A percentile compares a stretch with the other conserved stretches of the same genome.
phyloP scores from a whole-genome alignment of 2,113 vertebrate species.

The Perccottus glenii region DNA sequence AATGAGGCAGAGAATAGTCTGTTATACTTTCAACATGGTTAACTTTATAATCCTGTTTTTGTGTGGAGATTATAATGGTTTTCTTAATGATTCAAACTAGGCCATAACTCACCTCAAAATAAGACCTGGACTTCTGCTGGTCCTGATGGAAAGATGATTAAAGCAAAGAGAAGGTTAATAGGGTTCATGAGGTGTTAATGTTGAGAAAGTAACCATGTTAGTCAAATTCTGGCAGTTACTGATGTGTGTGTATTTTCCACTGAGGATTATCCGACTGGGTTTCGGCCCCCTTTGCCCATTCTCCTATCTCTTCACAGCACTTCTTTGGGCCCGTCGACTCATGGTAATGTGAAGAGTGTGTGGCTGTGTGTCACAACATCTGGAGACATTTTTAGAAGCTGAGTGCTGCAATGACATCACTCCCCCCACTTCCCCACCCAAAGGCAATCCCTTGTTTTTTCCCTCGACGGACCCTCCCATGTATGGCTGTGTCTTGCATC shows the following conservation, averaged over 20 bases:
- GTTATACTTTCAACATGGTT: too few species aligned
- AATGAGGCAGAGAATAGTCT: too few species aligned
- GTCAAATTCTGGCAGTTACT: background rate
- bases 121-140: conserved; percentile 52
- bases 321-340: conserved; percentile 47
- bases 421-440: conserved; percentile 13
- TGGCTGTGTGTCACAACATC: conserved; percentile 56
- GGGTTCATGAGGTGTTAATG: conserved; percentile 5
- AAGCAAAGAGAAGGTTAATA: conserved; percentile 18
- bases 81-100: background rate
- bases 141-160: conserved; percentile 34
- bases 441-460: conserved; percentile 40
- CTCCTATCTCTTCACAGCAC: conserved; percentile 28
- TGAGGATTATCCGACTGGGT: conserved; percentile 31
- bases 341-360: conserved; percentile 71
- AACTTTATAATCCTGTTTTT: too few species aligned
- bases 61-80: too few species aligned
- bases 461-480: conserved; percentile 31
- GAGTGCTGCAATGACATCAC: conserved; percentile 53
- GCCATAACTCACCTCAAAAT: too few species aligned
- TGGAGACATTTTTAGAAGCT: conserved; percentile 69
- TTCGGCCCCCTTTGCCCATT: conserved; percentile 49
- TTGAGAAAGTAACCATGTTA: background rate
- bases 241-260: conserved; percentile 25
- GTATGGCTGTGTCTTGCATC: too few species aligned